Base-by-base conservation (phyloP, 2,888 invertebrate species). In the Caenorhabditis imperialis region DNA sequence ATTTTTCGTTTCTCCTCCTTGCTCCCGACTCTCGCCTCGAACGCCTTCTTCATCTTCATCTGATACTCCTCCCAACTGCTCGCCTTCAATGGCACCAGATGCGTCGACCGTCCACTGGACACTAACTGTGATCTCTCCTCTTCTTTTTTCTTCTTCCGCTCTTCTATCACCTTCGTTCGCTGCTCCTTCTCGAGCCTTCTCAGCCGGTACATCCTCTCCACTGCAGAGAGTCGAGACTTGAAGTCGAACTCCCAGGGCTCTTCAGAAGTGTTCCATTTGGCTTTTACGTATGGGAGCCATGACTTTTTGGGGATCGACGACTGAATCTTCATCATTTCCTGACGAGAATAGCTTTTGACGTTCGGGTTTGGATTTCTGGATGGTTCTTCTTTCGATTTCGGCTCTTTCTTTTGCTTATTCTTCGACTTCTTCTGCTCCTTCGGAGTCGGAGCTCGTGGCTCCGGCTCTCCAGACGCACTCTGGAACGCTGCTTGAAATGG, bases 201-300 rank as follows among this genome's bases (percentile, higher is more conserved):
- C n/a, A 65, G 50, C 27, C 73, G 25, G 38, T 77, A 37, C 2
- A 82, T 37, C 33, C 71, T 62, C 42, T 82, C 75, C 12, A 48
- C 67, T 18, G 73, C 70, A 10, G 77, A 37, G 42, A 79, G 77
- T 30, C 81, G 45, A 67, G 78, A 51, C n/a, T 20, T 30, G 12
- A 67, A 63, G 44, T 82, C 77, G 27, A 78, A 22, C 23, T 74
- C 78, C 61, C 76, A 83, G 7, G 83, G 83, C 44, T 83, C 83
- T 35, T 81, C 79, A 4, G 44, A 44, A 8, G 77, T 76, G 45
- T 82, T 57, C 70, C 74, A 79, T 33, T 77, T 79, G 22, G 53
- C 30, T 51, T 70, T 75, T 8, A 75, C 58, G 35, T 79, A 81
- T n/a, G 51, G 47, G 8, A 75, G 33, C 82, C 82, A 82, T 10